Evolutionary conservation across 2,797 vertebrate genomes (phyloP), one percentile per base, ranked within the genome.

Genomic region (Gallinago stenura): DNA sequence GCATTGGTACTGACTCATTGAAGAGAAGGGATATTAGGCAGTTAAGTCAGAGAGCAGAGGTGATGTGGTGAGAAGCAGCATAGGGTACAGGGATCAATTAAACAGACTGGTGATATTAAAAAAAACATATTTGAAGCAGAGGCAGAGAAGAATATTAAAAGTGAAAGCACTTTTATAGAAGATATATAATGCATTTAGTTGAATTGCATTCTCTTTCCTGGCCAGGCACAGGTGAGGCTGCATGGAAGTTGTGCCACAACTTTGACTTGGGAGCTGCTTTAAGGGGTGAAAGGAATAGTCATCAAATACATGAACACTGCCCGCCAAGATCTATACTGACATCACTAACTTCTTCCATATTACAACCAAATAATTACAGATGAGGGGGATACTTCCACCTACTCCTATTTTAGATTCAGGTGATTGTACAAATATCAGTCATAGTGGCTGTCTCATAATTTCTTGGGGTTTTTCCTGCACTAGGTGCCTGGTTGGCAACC

Each of bases 401-500:
- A 9, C 45, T 86, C 62, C 50, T 72, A 5, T 30, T 78, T 39
- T 39, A 72, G 46, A 20, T 78, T 88, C 58, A 87, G 56, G 5
- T 69, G 39, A 73, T 39, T 60, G 28, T 82, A 46, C 46, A 58
- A 68, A 54, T 0, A 0, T 61, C 60, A 57, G 64, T 35, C 28
- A 33, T 11, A 76, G 53, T 30, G 39, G 24, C 56, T 91, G 35
- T 56, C 66, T 77, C 53, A 57, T 70, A 48, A n/a, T 19, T 22
- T 79, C 5, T 26, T 54, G 31, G 0, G 5, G 39, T 64, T 75
- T 72, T 57, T 24, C 37, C 61, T 78, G 61, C 25, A 37, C 71
- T 72, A 97, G 99, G 94, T 99, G 99, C 92, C 97, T 99, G 61
- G 98, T 99, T 93, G 99, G 99, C 94, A 99, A 99, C 96, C 96